These are phyloP conservation scores for Halisarca cf. caerulea DNA, from an alignment of 37 sponge, comb jelly and placozoan species.

Conservation along the genomic window DNA sequence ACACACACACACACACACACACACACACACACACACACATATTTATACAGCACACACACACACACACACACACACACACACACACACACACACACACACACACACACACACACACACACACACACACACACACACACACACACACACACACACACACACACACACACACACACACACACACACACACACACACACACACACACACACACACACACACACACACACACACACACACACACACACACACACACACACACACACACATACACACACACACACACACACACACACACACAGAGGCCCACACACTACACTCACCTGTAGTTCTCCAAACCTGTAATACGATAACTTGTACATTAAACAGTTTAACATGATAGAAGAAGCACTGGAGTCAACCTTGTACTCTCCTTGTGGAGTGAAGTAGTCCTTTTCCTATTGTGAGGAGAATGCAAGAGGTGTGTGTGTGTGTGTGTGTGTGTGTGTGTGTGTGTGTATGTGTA, in stretches of 20 bases:
- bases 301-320: conserved; percentile 53
- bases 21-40: conserved; percentile 19
- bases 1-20: background rate
- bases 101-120: too few relatives aligned
- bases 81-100: too few relatives aligned
- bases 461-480: background rate
- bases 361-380: conserved; percentile 91
- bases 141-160: conserved; percentile 17
- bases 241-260: conserved; percentile 17
- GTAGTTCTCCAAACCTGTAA: conserved; percentile 94
- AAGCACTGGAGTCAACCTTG: conserved; percentile 87
- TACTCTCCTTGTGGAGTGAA: conserved; percentile 97
- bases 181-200: conserved; percentile 20
- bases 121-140: background rate
- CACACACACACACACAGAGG: conserved; percentile 15
- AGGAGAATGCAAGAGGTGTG: background rate
- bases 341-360: conserved; percentile 99
- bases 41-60: conserved; percentile 11
- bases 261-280: background rate
- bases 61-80: background rate
- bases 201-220: background rate
- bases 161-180: background rate
- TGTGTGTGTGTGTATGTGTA: too few relatives aligned
- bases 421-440: conserved; percentile 87
- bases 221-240: conserved; percentile 9